Evolutionary conservation across 2,888 invertebrate genomes (phyloP).

Genomic region (Acanthoscelides obtectus): DNA sequence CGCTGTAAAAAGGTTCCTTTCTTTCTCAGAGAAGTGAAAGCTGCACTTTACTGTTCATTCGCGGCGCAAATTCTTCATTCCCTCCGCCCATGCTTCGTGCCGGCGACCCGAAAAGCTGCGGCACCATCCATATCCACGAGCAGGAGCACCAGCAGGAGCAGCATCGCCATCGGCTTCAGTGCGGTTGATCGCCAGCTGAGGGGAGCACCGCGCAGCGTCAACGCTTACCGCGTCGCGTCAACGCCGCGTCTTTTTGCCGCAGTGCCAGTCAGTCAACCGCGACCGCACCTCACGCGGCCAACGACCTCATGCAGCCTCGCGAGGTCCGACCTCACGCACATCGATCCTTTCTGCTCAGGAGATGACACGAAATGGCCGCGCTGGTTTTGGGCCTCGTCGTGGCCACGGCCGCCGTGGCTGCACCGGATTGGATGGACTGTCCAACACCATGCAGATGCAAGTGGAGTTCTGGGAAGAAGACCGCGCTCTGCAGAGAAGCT

Average conservation of each 20-base stretch:
- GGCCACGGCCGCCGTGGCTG: constrained; percentile 50
- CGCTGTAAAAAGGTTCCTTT: too few relatives aligned
- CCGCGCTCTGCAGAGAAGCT: constrained; percentile 78
- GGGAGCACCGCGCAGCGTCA: constrained; percentile 27
- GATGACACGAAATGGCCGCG: constrained; percentile 44
- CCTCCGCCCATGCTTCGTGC: background rate
- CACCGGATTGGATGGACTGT: constrained; percentile 84
- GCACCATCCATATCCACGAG: constrained; percentile 24
- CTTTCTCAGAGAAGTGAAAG: too few relatives aligned
- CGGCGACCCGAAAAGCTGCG: constrained; percentile 46
- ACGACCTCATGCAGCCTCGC: background rate
- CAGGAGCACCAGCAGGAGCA: background rate
- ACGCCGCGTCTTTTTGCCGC: background rate
- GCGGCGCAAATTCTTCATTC: too few relatives aligned
- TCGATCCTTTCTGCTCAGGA: constrained; percentile 25
- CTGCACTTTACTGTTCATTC: too few relatives aligned
- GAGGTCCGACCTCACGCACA: background rate
- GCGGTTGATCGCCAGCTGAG: constrained; percentile 44
- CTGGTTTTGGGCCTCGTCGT: constrained; percentile 40
- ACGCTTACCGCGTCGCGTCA: constrained; percentile 12
- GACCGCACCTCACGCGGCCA: background rate
- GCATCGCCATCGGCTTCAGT: constrained; percentile 39
- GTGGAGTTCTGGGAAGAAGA: constrained; percentile 89
- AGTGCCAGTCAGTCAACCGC: background rate
- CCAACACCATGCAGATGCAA: constrained; percentile 84